These are phyloP conservation scores for Trichomycterus rosablanca DNA, from an alignment of 2,113 vertebrate species.

Conservation along the genomic window DNA sequence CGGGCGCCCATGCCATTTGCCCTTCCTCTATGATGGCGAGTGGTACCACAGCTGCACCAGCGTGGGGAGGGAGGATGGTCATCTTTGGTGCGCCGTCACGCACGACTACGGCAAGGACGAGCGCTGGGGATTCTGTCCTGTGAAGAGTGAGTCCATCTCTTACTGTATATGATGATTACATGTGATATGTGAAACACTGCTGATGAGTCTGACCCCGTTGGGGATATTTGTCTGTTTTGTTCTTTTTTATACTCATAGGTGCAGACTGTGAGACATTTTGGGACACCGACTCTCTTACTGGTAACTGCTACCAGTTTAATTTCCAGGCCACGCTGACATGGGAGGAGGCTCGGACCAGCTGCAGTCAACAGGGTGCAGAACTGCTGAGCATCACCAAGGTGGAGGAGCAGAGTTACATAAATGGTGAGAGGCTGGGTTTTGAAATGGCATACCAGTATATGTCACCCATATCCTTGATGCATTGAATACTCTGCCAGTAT, in stretches of 20 bases:
- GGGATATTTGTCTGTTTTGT: constrained; percentile 2
- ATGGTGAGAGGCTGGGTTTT: constrained; percentile 66
- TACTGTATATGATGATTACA: too few species aligned
- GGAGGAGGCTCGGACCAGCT: constrained; percentile 89
- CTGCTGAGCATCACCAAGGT: constrained; percentile 93
- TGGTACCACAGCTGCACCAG: constrained; percentile 93
- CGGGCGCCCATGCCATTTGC: constrained; percentile 88
- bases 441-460: background rate
- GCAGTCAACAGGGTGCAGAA: constrained; percentile 89
- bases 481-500: too few species aligned
- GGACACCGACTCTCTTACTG: constrained; percentile 88
- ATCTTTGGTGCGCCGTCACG: constrained; percentile 95
- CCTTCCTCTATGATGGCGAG: constrained; percentile 90
- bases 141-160: constrained; percentile 86
- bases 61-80: constrained; percentile 86
- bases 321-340: constrained; percentile 90
- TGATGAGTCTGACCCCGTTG: background rate
- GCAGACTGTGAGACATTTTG: constrained; percentile 89
- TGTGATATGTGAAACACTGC: too few species aligned
- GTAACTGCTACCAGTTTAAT: constrained; percentile 98
- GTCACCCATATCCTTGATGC: too few species aligned
- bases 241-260: constrained; percentile 47
- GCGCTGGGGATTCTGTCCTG: constrained; percentile 94
- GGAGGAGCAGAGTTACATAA: constrained; percentile 95
- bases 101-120: constrained; percentile 89